Base-by-base conservation (phyloP, 1,140 invertebrate species). In the Bursaphelenchus mucronatus region DNA sequence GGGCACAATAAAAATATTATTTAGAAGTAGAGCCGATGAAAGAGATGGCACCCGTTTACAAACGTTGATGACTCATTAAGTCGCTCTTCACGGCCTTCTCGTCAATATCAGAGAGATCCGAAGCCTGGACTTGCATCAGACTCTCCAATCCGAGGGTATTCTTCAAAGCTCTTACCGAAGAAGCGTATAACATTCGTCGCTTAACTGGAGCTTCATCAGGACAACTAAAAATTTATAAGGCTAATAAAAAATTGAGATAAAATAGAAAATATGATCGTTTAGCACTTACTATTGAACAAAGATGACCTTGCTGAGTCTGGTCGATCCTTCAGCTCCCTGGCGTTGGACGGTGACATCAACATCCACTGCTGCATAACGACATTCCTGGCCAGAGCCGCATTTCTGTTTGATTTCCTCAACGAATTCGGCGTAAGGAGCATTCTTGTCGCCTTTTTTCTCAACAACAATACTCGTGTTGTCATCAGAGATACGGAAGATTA, bases 191-290 rank as follows among this genome's bases (percentile, higher is more conserved):
- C 78, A 80, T 80, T 19, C 78, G 79, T 63, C 73, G 62, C 11
- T 79, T 77, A 51, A 80, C 79, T 46, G 78, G 77, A 17, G 78
- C 79, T n/a, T 81, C 80, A 54, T 80, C 78, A 15, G 78, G 78
- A 64, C 78, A 80, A 56, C 79, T 79, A 49, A 64, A 78, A 76
- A 44, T 13, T 40, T 8, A 49, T 11, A n/a, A n/a, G 9, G 15
- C 19, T 40, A 10, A 56, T 63, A 49, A 13, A 52, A 11, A 8
- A 51, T 61, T 8, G 53, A 47, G 13, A 62, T n/a, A 53, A 52
- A 30, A 30, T 30, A 30, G 30, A 30, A 30, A 30, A 30, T 30
- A 30, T 30, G 30, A 3, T 30, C 30, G 30, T 11, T 66, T 54
- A 50, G 39, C n/a, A 53, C 79, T 66, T 63, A 79, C 77, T 67